Evolutionary conservation across 2,797 vertebrate species (phyloP), one percentile per base, ranked within the genome.

Genomic region (Anguilla pacifica): DNA sequence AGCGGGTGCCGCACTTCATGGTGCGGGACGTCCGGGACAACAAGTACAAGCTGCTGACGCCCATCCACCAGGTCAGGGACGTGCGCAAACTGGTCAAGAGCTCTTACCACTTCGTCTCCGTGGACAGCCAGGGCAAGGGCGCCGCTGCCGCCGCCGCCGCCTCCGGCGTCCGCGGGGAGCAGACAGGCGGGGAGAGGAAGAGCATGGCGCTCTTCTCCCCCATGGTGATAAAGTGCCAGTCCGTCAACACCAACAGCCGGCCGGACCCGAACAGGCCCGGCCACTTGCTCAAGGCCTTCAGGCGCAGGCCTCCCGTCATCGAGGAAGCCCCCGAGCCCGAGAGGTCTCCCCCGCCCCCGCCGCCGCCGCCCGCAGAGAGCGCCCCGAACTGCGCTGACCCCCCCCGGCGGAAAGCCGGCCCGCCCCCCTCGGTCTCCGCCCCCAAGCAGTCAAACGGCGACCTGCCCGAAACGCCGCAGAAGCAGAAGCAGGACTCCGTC

Each of bases 81-180:
- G 98, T 99, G 87, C 95, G 99, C 67, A 99, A 99, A 87, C 92
- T 99, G 51, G 97, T 99, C 55, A 99, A 99, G 91, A 98, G 97
- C 88, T 97, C 97, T 0, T 98, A 98, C 91, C 94, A 95, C 46
- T 96, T 96, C 57, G 96, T 97, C 84, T 96, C 97, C 0, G 93
- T 96, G 43, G 97, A 99, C 5, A 96, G 95, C 59, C 95, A 96
- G 79, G 96, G 95, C 84, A 95, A 95, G 88, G 92, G 95, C 0
- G 90, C 93, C 39, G 94, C 95, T 0, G 39, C 39, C 39, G 2
- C 39, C 39, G 94, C 95, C 0, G 39, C 39, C 39, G 2, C 39
- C 35, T 94, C 95, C 0, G 95, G 95, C 87, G 95, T 95, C 88
- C 93, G 91, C 55, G n/a, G 88, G 0, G 96, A 95, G 55, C 91